phyloP scores from a whole-genome alignment of 2,113 vertebrate genomes.

The Clarias macrocephalus region DNA sequence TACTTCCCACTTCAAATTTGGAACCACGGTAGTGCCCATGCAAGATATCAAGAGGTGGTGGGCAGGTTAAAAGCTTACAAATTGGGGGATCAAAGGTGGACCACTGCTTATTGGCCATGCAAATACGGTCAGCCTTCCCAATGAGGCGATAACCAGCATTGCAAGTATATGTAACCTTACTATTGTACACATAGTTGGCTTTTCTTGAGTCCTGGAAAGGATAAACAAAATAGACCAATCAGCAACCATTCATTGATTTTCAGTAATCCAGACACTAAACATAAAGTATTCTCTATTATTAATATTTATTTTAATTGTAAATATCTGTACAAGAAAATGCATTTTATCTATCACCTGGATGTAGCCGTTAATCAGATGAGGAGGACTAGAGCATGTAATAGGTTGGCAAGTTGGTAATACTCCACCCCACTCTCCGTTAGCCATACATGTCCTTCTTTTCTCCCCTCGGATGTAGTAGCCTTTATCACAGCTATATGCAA shows the following conservation, averaged over 20 bases:
- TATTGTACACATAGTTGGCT: conserved; percentile 80
- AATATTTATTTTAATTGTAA: background rate
- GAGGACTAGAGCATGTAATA: conserved; percentile 82
- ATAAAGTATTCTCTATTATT: background rate
- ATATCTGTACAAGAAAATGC: background rate
- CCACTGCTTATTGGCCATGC: conserved; percentile 94
- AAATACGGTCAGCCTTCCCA: conserved; percentile 80
- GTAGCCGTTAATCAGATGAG: conserved; percentile 80
- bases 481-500: conserved; percentile 92
- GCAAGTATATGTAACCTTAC: conserved; percentile 81
- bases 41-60: conserved; percentile 79
- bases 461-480: conserved; percentile 93
- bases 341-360: conserved; percentile 77
- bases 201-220: conserved; percentile 62
- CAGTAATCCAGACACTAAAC: background rate
- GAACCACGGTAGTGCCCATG: conserved; percentile 81
- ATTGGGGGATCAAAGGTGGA: conserved; percentile 78
- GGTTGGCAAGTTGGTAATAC: conserved; percentile 85
- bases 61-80: conserved; percentile 86
- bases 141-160: conserved; percentile 80
- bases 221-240: conserved; percentile 22
- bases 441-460: conserved; percentile 91
- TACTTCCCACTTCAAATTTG: conserved; percentile 84
- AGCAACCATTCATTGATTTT: background rate
- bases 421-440: conserved; percentile 89